Percentiles rank a stretch among this genome's conserved stretches.
phyloP scores from a whole-genome alignment of 2,113 vertebrate species.

The Andinoacara biseriatus region DNA sequence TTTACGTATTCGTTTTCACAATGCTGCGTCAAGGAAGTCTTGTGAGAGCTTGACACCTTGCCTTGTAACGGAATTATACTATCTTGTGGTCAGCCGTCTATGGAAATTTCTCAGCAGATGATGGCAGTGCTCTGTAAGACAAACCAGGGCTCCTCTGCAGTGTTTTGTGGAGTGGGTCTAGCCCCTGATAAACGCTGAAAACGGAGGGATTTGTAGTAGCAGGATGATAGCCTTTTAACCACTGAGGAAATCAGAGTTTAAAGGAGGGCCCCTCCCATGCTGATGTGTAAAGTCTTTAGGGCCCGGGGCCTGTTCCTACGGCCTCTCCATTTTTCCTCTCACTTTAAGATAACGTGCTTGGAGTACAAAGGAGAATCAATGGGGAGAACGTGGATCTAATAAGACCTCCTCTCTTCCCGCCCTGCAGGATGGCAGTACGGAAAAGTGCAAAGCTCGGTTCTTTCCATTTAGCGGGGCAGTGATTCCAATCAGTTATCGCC shows the following conservation, averaged over 20 bases:
- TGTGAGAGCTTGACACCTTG: neutral
- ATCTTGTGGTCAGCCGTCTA: neutral
- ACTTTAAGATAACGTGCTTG: conserved; percentile 64
- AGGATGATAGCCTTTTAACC: conserved; percentile 67
- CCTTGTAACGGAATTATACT: neutral
- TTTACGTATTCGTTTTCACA: neutral
- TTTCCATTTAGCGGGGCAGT: conserved; percentile 12
- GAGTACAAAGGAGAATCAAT: conserved; percentile 55
- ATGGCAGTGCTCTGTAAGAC: conserved; percentile 22
- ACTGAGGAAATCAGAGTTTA: conserved; percentile 70
- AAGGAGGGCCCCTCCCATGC: conserved; percentile 54
- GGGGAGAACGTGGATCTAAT: conserved; percentile 43
- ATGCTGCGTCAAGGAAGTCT: neutral
- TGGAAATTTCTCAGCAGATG: conserved; percentile 17
- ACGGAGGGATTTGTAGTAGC: conserved; percentile 45
- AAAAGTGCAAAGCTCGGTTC: conserved; percentile 40
- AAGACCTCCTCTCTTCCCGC: conserved; percentile 27
- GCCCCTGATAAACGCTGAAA: conserved; percentile 75
- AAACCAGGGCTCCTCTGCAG: conserved; percentile 51
- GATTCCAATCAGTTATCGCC: conserved; percentile 2
- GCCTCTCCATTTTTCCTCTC: conserved; percentile 60
- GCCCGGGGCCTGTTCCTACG: conserved; percentile 63
- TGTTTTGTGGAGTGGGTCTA: conserved; percentile 66
- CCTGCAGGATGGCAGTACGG: conserved; percentile 46
- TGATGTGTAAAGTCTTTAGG: conserved; percentile 53